Conservation (phyloP, 2,113 vertebrate genomes). For the Oenanthe oenanthe region DNA sequence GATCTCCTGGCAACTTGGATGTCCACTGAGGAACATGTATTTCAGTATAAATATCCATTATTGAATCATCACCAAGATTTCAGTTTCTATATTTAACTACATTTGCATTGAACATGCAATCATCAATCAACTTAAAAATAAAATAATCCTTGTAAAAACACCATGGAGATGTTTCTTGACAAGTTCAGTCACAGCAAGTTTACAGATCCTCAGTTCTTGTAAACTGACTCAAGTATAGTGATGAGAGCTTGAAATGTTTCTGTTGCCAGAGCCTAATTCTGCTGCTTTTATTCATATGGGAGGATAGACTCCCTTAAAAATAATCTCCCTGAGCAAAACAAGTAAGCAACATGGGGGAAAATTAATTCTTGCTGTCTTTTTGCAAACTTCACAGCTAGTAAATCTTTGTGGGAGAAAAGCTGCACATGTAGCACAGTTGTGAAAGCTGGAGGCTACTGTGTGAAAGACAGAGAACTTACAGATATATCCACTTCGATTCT, state of each 20-base stretch:
- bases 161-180: background rate
- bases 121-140: constrained; percentile 34
- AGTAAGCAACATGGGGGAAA: background rate
- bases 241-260: background rate
- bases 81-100: constrained; percentile 2
- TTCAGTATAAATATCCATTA: constrained; percentile 15
- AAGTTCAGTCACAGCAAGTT: background rate
- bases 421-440: background rate
- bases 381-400: background rate
- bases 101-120: background rate
- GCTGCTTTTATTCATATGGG: background rate
- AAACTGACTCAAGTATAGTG: background rate
- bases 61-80: background rate
- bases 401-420: background rate
- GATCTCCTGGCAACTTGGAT: background rate
- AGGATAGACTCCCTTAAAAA: background rate
- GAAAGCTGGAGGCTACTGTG: background rate
- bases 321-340: background rate
- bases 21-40: background rate
- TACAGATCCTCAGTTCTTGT: background rate
- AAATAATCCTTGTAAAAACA: background rate
- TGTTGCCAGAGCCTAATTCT: background rate
- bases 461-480: background rate
- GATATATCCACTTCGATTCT: background rate
- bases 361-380: background rate